These are phyloP conservation scores for Euphydryas editha DNA, from an alignment of 2,888 invertebrate genomes.

Conservation along the genomic window DNA sequence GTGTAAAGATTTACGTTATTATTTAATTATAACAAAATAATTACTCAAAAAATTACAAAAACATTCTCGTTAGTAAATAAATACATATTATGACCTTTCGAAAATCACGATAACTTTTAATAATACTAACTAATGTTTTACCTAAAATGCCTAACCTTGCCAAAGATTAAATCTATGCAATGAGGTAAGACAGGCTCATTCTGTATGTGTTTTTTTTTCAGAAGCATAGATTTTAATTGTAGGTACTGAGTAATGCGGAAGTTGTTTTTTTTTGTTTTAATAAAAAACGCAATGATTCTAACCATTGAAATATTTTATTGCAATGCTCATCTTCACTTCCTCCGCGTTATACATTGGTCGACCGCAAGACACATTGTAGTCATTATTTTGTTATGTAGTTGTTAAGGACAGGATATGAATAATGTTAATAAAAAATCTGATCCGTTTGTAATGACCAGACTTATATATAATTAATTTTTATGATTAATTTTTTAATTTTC, in stretches of 20 bases:
- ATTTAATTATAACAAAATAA: conserved; percentile 21
- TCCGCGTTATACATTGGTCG: not conserved
- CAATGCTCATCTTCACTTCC: conserved; percentile 7
- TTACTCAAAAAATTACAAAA: conserved; percentile 19
- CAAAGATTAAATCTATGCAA: conserved; percentile 40
- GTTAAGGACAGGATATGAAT: not conserved
- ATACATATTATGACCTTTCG: conserved; percentile 47
- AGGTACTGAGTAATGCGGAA: conserved; percentile 39
- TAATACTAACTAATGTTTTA: conserved; percentile 45
- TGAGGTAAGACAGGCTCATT: conserved; percentile 46
- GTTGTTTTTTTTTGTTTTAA: conserved; percentile 18
- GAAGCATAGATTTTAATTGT: conserved; percentile 8
- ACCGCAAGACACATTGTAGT: not conserved
- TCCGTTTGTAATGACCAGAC: not conserved
- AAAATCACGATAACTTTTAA: conserved; percentile 45
- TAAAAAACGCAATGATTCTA: conserved; percentile 34
- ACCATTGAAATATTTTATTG: not conserved
- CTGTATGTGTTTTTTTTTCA: conserved; percentile 1
- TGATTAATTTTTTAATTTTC: not conserved
- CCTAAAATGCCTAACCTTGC: conserved; percentile 49
- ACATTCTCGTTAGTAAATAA: conserved; percentile 18
- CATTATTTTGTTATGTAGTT: not conserved
- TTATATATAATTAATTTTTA: not conserved
- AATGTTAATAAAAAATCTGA: not conserved
- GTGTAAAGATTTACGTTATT: too few species aligned